phyloP scores from a whole-genome alignment of 2,113 vertebrate species.

The Agelaius phoeniceus region DNA sequence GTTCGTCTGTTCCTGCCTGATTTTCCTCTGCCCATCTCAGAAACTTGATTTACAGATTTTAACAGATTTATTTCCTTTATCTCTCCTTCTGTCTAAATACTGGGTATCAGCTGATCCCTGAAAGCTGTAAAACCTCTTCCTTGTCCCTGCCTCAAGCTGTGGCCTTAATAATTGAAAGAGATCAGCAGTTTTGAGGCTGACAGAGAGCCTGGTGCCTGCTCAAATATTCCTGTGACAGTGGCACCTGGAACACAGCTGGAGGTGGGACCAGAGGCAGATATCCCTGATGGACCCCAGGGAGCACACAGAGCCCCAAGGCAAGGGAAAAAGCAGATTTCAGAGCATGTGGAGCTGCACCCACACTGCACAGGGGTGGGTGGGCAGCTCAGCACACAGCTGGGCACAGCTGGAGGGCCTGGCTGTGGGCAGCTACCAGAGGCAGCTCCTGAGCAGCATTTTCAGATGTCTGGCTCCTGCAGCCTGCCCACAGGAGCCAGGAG shows the following conservation, averaged over 20 bases:
- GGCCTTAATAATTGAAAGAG: neutral
- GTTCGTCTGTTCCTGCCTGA: neutral
- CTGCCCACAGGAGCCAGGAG: neutral
- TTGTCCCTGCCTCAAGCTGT: neutral
- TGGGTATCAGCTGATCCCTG: neutral
- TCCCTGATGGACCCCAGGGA: neutral
- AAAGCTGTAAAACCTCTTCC: neutral
- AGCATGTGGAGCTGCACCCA: neutral
- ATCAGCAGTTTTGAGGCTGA: neutral
- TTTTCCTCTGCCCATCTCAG: neutral
- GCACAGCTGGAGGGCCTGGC: conserved; percentile 17
- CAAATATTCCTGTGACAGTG: neutral
- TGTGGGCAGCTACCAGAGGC: neutral
- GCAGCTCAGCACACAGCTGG: conserved; percentile 4
- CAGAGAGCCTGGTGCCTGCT: neutral
- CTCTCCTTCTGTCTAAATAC: neutral
- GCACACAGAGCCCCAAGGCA: neutral
- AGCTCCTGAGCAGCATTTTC: neutral
- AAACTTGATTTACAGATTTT: neutral
- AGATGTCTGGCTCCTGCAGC: neutral
- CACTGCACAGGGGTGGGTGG: neutral
- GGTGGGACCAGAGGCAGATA: neutral
- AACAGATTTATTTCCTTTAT: neutral
- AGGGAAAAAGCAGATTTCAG: neutral
- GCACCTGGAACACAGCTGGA: neutral